A percentile compares a stretch with the other conserved stretches of the same genome.
phyloP scores from a whole-genome alignment of 2,888 invertebrate species.

The Hesperia comma region DNA sequence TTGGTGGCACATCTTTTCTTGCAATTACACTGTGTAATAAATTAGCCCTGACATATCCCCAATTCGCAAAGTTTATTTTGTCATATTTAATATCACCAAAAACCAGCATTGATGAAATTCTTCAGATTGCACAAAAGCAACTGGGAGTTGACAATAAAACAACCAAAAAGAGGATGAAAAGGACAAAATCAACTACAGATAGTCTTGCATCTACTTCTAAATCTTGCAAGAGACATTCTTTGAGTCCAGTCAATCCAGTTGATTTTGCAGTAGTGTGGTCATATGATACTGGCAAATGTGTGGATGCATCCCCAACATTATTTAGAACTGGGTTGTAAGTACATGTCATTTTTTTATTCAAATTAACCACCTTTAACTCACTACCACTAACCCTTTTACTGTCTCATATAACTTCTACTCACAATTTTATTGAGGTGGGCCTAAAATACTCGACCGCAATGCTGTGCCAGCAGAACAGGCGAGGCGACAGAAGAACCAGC shows the following conservation, averaged over 20 bases:
- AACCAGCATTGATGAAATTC: constrained; percentile 66
- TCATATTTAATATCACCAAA: constrained; percentile 79
- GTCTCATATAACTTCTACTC: too few relatives aligned
- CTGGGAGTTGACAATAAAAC: constrained; percentile 49
- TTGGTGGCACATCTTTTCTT: constrained; percentile 89
- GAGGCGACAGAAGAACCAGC: too few relatives aligned
- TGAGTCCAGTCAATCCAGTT: constrained; percentile 42
- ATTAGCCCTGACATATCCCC: constrained; percentile 71
- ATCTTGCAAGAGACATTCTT: constrained; percentile 45
- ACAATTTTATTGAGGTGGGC: too few relatives aligned
- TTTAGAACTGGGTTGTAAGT: constrained; percentile 77
- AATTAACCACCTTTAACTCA: too few relatives aligned
- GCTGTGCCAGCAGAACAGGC: too few relatives aligned
- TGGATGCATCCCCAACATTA: constrained; percentile 90
- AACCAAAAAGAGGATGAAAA: constrained; percentile 55
- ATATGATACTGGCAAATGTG: constrained; percentile 89
- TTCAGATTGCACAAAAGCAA: constrained; percentile 60
- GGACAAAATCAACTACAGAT: constrained; percentile 44
- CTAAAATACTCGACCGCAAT: too few relatives aligned
- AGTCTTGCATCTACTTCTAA: constrained; percentile 27
- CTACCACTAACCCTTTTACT: too few relatives aligned
- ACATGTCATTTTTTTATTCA: constrained; percentile 9
- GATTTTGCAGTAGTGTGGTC: constrained; percentile 81
- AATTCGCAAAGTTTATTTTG: constrained; percentile 79
- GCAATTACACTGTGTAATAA: constrained; percentile 86